These are phyloP conservation scores for Drosophila sp. DNA, from an alignment of 1,140 invertebrate genomes.

Conservation along the genomic window DNA sequence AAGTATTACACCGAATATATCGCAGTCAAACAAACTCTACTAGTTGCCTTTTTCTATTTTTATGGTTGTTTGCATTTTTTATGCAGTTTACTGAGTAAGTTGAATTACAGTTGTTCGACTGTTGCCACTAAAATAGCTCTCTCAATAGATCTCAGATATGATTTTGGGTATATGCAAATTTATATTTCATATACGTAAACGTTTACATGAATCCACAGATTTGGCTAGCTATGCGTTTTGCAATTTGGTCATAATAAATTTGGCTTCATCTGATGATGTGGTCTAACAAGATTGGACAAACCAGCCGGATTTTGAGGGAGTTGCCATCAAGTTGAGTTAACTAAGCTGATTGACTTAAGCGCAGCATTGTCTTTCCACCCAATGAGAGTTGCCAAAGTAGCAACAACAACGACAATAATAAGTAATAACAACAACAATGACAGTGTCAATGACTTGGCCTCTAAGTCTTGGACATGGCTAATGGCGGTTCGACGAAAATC, in stretches of 20 bases:
- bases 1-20: no score
- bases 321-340: constrained; percentile 28
- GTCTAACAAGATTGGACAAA: constrained; percentile 56
- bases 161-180: constrained; percentile 32
- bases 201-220: background rate
- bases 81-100: background rate
- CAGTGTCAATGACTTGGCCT: constrained; percentile 67
- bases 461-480: constrained; percentile 41
- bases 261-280: no score
- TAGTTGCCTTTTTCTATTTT: no score
- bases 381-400: constrained; percentile 49
- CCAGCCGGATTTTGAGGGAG: background rate
- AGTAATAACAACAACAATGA: constrained; percentile 12
- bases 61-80: no score
- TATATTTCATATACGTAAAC: constrained; percentile 3
- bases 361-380: constrained; percentile 45
- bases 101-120: constrained; percentile 7
- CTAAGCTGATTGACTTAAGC: constrained; percentile 68
- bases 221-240: background rate
- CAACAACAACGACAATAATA: constrained; percentile 21
- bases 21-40: background rate
- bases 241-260: constrained; percentile 15
- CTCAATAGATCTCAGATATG: constrained; percentile 29
- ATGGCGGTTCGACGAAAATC: constrained; percentile 53
- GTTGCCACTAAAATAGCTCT: constrained; percentile 10